These are phyloP conservation scores for Falco naumanni DNA, from an alignment of 2,797 vertebrate genomes.

Conservation along the genomic window DNA sequence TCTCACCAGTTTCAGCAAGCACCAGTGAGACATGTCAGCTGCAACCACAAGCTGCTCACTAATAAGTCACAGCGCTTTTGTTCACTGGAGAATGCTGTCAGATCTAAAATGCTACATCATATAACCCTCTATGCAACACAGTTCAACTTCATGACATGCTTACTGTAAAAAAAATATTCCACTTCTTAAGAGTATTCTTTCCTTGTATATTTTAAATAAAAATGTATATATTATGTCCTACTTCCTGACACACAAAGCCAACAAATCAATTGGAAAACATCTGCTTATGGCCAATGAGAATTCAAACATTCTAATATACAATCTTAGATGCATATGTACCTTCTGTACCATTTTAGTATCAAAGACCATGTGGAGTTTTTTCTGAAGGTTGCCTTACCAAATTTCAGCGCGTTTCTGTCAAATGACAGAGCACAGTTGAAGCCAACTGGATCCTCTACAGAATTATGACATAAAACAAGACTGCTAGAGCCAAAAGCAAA, in stretches of 20 bases:
- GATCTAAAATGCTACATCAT: not conserved
- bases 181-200: not conserved
- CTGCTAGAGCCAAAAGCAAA: not conserved
- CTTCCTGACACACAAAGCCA: not conserved
- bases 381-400: not conserved
- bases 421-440: conserved; percentile 14
- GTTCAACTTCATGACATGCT: not conserved
- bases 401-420: conserved; percentile 37
- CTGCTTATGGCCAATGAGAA: not conserved
- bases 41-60: conserved; percentile 31
- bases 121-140: not conserved
- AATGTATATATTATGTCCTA: not conserved
- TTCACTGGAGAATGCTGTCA: conserved; percentile 1
- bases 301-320: not conserved
- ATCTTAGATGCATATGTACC: not conserved
- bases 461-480: not conserved
- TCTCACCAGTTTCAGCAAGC: conserved; percentile 9
- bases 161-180: not conserved
- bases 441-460: conserved; percentile 5
- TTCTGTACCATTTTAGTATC: not conserved
- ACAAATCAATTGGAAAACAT: not conserved
- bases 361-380: not conserved
- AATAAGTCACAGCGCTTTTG: not conserved
- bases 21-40: conserved; percentile 39
- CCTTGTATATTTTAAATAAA: not conserved